phyloP scores from a whole-genome alignment of 1,140 invertebrate species.

The Cherax destructor region DNA sequence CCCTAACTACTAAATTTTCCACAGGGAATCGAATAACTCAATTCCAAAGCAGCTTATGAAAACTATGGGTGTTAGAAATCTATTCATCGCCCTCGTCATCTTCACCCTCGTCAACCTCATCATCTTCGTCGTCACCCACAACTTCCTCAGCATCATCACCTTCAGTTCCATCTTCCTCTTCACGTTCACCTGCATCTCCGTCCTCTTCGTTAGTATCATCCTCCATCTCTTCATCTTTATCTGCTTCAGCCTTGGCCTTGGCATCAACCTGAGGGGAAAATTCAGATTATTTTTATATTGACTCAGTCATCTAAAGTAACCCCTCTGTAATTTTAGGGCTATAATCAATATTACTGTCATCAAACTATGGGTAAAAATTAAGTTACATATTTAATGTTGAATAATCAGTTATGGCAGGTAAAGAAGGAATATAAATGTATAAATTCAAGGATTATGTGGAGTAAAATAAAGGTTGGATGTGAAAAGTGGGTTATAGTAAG shows the following conservation, averaged over 20 bases:
- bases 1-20: no score
- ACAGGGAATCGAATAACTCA: no score
- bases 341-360: no score
- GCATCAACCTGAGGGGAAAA: not conserved
- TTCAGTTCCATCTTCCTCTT: not conserved
- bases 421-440: no score
- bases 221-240: slow-evolving; percentile 12
- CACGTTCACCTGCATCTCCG: not conserved
- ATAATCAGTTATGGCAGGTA: no score
- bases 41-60: not conserved
- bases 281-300: not conserved
- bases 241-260: not conserved
- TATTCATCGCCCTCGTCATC: not conserved
- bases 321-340: no score
- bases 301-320: no score
- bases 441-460: no score
- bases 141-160: not conserved
- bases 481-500: no score
- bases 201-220: not conserved
- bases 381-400: no score
- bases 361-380: no score
- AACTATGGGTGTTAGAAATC: not conserved
- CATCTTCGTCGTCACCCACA: not conserved
- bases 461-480: no score
- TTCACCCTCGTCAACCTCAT: not conserved